Percentiles rank a stretch among this genome's conserved stretches.
These are phyloP conservation scores for Tipula vernalis DNA, from an alignment of 2,888 invertebrate species.

Conservation along the genomic window DNA sequence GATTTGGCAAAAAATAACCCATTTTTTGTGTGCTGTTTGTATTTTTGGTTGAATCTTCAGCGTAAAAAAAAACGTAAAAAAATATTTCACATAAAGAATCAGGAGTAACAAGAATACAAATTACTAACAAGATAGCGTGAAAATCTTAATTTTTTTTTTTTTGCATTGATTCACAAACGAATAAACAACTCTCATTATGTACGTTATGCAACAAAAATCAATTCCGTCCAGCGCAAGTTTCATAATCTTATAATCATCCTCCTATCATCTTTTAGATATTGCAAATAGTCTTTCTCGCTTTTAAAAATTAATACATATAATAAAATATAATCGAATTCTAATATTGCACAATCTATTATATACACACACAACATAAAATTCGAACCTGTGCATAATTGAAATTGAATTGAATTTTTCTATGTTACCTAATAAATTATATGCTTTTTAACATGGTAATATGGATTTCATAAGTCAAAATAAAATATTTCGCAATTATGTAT, in stretches of 20 bases:
- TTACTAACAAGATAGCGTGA: neutral
- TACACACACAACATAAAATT: neutral
- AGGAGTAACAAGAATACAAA: neutral
- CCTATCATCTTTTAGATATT: neutral
- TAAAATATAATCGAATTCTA: neutral
- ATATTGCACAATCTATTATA: neutral
- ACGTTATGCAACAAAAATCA: neutral
- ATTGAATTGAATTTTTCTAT: neutral
- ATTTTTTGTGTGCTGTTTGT: neutral
- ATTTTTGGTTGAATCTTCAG: neutral
- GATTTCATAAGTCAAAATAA: slow-evolving; percentile 4
- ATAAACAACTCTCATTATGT: neutral
- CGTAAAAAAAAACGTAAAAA: neutral
- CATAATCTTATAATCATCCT: neutral
- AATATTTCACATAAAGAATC: neutral
- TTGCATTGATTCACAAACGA: neutral
- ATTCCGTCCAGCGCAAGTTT: neutral
- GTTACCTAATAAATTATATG: slow-evolving; percentile 4
- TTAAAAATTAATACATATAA: neutral
- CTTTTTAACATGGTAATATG: neutral
- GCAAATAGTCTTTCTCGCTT: neutral
- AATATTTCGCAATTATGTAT: neutral
- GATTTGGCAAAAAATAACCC: neutral
- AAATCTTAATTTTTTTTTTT: neutral
- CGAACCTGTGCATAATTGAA: neutral